Evolutionary conservation across 2,797 vertebrate species (phyloP), one percentile per base, ranked within the genome.

Genomic region (Allobates femoralis): DNA sequence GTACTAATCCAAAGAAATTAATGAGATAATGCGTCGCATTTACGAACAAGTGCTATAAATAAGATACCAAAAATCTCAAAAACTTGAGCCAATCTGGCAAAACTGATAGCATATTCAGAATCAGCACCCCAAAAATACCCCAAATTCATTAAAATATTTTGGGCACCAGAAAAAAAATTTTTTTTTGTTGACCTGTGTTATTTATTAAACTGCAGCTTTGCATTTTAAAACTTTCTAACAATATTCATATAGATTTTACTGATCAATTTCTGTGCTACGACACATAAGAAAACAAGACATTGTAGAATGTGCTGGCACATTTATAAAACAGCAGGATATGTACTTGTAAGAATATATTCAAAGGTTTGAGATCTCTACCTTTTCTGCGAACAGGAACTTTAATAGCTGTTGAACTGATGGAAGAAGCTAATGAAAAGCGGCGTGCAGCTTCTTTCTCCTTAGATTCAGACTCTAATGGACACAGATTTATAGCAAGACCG

Each of bases 371-470:
- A 32, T 88, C 86, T 89, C 1, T 98, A 98, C 97, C 97, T 98
- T 98, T 98, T 90, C 94, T 94, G 90, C 94, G 94, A 88, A 94
- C 94, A 21, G 94, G 90, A 86, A 96, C 92, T 71, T 92, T 93
- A n/a, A 93, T 92, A 81, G 94, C 93, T 83, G 96, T 94, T 81
- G 95, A 92, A 92, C 93, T 94, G 81, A 96, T 92, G 91, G 97
- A 96, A 89, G 97, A 97, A 89, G 96, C 94, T 89, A 98, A 94
- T 91, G 97, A 98, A 94, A 98, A 97, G 91, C 97, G 96, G 14
- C 97, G 96, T 66, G 95, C 92, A 77, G 95, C 94, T 89, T 96
- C 96, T 86, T 95, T 93, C 91, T 98, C 97, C 92, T 97, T 97
- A 93, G 91, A 88, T 74, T 95, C 93, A 58, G 96, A 92, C 84